Evolutionary conservation across 2,888 invertebrate species (phyloP).

Genomic region (Drosophila maculinotata): DNA sequence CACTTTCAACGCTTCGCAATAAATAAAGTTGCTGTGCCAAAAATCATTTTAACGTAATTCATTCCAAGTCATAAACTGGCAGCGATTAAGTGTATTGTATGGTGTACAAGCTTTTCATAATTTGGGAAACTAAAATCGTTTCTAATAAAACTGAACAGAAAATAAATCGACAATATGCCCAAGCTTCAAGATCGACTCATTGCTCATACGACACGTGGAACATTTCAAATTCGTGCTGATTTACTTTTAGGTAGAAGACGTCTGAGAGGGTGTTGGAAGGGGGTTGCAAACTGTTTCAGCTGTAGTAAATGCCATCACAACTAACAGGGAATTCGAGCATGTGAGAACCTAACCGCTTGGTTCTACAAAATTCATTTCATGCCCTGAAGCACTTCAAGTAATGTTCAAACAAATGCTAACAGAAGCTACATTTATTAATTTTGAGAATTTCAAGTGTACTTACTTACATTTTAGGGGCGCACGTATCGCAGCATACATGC

Average conservation of each 20-base stretch:
- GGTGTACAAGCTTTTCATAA: constrained; percentile 28
- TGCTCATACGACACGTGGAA: constrained; percentile 7
- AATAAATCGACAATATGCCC: constrained; percentile 48
- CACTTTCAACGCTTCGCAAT: constrained; percentile 43
- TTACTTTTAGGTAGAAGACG: not conserved
- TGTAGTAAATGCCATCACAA: constrained; percentile 2
- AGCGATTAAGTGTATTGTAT: constrained; percentile 14
- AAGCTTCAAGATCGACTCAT: constrained; percentile 10
- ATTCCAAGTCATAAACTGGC: constrained; percentile 32
- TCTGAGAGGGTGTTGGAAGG: no score
- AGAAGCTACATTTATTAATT: constrained; percentile 1
- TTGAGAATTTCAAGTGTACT: not conserved
- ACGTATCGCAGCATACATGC: constrained; percentile 14
- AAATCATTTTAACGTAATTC: constrained; percentile 32
- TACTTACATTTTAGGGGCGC: not conserved
- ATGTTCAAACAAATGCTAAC: not conserved
- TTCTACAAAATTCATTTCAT: constrained; percentile 17
- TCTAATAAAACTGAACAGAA: constrained; percentile 21
- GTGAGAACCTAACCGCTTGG: constrained; percentile 3
- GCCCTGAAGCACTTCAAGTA: constrained; percentile 12
- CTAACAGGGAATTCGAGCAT: constrained; percentile 6
- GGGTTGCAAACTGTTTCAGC: not conserved
- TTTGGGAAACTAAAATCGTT: constrained; percentile 45
- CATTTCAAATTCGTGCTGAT: constrained; percentile 31
- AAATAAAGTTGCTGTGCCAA: constrained; percentile 40